These are phyloP conservation scores for Tapirus terrestris DNA, from an alignment of 2,113 vertebrate genomes.

Conservation along the genomic window DNA sequence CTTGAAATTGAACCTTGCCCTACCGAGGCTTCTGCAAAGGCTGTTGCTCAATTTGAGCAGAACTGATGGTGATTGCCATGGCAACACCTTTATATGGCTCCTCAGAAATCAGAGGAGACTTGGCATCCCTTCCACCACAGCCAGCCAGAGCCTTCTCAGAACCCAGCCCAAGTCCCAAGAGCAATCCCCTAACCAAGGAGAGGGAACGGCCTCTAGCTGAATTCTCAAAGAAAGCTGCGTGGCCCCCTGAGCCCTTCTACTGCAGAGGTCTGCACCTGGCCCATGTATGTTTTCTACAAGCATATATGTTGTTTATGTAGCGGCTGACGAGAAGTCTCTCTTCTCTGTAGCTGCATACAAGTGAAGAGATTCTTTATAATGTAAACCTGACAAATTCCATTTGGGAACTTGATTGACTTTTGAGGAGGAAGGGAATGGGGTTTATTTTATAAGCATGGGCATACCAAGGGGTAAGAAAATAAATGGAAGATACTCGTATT, in stretches of 20 bases:
- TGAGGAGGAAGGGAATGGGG: neutral
- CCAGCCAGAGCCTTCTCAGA: neutral
- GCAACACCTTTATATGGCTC: neutral
- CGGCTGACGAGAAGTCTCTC: neutral
- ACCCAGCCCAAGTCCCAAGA: neutral
- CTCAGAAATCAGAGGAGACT: neutral
- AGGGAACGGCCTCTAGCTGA: constrained; percentile 26
- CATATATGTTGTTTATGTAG: neutral
- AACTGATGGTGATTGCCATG: neutral
- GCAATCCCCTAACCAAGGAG: neutral
- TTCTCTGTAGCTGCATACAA: neutral
- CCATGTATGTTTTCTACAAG: neutral
- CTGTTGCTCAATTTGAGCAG: neutral
- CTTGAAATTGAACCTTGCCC: neutral
- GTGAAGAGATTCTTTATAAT: neutral
- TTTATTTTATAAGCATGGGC: neutral
- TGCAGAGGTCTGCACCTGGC: neutral
- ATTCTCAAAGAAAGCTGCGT: constrained; percentile 33
- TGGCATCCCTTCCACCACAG: neutral
- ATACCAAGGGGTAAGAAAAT: neutral
- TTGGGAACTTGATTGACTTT: constrained; percentile 19
- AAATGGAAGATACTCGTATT: neutral
- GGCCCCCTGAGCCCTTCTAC: neutral
- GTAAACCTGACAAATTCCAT: constrained; percentile 37
- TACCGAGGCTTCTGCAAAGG: neutral